Evolutionary conservation across 92 coral and sea anemone species (phyloP), one percentile per base, ranked within the genome.

Genomic region (Bergia sp.): DNA sequence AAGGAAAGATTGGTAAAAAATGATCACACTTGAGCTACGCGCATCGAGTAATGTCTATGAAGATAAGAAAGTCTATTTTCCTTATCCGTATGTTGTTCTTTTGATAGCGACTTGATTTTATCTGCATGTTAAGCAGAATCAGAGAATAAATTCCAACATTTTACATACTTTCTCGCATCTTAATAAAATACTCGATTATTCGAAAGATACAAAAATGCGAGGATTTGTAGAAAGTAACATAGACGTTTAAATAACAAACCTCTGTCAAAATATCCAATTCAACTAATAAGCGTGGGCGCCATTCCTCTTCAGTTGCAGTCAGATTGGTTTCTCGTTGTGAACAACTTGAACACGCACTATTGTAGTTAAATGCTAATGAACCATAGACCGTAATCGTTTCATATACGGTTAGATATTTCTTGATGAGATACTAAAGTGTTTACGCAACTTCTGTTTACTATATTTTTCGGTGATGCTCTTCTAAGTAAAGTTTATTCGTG

Each of bases 361-460:
- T n/a, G 38, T 40, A 53, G 85, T 80, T 36, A 53, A 80, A 53
- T 71, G 87, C 43, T 69, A 71, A 84, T 69, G 37, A 37, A 37
- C 72, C 42, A 37, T 45, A 45, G 79, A 66, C 36, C 55, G 50
- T 69, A 42, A 47, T 84, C 42, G 44, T 69, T 69, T 45, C 39
- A 21, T n/a, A 18, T 49, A 76, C 58, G 6, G 87, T 71, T 69
- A 44, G 23, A 84, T 84, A 69, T 84, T 49, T 84, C 77, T 71
- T 84, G 87, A 84, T 71, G 87, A 84, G 87, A 45, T 36, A 36
- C 85, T 80, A 80, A 80, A 71, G 79, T 84, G 87, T 84, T 84
- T 84, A 84, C 77, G 71, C 75, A 84, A 84, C 78, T 71, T 29
- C 78, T 84, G 87, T 84, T 84, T 84, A 69, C 67, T 84, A 20